A percentile compares a stretch with the other conserved stretches of the same genome.
These are phyloP conservation scores for Solen grandis DNA, from an alignment of 1,140 invertebrate species.

Conservation along the genomic window DNA sequence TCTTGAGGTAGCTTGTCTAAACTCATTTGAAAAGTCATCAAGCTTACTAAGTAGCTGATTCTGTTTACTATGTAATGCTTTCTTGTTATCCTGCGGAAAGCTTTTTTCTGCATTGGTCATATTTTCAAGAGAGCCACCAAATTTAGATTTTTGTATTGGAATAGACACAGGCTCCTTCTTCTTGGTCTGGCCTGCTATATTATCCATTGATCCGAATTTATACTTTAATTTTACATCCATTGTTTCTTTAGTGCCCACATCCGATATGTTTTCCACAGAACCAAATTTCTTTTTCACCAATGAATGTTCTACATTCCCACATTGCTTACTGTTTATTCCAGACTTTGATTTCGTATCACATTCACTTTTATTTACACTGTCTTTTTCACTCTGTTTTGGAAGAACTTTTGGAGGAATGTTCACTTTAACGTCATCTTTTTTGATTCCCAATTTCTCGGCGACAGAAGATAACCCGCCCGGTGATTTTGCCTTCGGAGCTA, in stretches of 20 bases:
- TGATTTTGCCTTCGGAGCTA: conserved; percentile 27
- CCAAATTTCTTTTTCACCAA: conserved; percentile 42
- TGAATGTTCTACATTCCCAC: conserved; percentile 1
- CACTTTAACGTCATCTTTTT: conserved; percentile 19
- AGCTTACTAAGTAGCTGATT: conserved; percentile 21
- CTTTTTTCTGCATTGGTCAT: not conserved
- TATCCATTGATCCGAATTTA: conserved; percentile 53
- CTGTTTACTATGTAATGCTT: not conserved
- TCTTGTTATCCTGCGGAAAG: not conserved
- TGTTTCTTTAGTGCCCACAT: not conserved
- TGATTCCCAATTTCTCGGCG: conserved; percentile 31
- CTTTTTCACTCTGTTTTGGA: conserved; percentile 25
- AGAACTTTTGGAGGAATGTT: conserved; percentile 27
- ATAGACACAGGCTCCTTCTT: conserved; percentile 19
- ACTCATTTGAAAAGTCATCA: conserved; percentile 44
- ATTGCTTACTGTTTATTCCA: too few species aligned
- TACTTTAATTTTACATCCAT: conserved; percentile 12
- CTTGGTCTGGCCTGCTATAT: conserved; percentile 30
- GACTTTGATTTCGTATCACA: too few species aligned
- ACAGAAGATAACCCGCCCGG: conserved; percentile 1
- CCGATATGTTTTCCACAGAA: conserved; percentile 41
- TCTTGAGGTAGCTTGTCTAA: conserved; percentile 22
- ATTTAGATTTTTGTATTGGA: conserved; percentile 16
- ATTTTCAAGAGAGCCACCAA: conserved; percentile 29
- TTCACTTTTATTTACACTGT: too few species aligned